Conservation (phyloP, 2,888 invertebrate genomes). For the Margaritifera margaritifera region DNA sequence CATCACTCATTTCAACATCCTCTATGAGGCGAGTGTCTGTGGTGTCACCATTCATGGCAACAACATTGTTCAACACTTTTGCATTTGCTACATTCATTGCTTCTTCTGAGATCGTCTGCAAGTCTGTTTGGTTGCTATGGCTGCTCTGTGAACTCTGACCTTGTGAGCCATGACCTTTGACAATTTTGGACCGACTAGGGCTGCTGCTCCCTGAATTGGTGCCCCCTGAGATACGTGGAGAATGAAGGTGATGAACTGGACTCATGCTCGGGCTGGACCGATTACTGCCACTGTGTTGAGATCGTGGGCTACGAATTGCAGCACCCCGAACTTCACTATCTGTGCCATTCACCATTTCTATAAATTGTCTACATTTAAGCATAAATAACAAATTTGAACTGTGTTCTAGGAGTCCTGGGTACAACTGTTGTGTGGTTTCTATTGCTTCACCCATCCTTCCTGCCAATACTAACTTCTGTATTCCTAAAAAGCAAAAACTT, state of each 20-base stretch:
- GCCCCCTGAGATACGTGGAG: constrained; percentile 35
- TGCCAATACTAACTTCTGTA: constrained; percentile 90
- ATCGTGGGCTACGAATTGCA: constrained; percentile 68
- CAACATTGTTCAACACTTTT: constrained; percentile 23
- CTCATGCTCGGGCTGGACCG: constrained; percentile 69
- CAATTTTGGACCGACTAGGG: constrained; percentile 55
- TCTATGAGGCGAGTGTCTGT: constrained; percentile 50
- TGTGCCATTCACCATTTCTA: constrained; percentile 88
- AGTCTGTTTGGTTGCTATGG: constrained; percentile 38
- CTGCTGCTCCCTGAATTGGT: constrained; percentile 57
- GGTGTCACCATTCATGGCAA: constrained; percentile 54
- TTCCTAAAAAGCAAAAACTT: constrained; percentile 78
- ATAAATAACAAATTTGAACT: constrained; percentile 94
- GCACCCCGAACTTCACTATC: constrained; percentile 78
- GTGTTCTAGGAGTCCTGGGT: constrained; percentile 93
- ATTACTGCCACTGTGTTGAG: constrained; percentile 65
- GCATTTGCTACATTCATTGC: constrained; percentile 63
- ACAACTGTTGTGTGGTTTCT: constrained; percentile 88
- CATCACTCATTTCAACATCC: constrained; percentile 68
- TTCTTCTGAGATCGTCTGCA: constrained; percentile 56
- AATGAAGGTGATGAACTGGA: constrained; percentile 63
- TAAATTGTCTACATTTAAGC: constrained; percentile 97
- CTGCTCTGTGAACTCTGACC: constrained; percentile 29
- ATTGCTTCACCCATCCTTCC: constrained; percentile 98
- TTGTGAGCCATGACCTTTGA: constrained; percentile 40